phyloP scores from a whole-genome alignment of 2,113 vertebrate genomes.

The Ophiodon elongatus region DNA sequence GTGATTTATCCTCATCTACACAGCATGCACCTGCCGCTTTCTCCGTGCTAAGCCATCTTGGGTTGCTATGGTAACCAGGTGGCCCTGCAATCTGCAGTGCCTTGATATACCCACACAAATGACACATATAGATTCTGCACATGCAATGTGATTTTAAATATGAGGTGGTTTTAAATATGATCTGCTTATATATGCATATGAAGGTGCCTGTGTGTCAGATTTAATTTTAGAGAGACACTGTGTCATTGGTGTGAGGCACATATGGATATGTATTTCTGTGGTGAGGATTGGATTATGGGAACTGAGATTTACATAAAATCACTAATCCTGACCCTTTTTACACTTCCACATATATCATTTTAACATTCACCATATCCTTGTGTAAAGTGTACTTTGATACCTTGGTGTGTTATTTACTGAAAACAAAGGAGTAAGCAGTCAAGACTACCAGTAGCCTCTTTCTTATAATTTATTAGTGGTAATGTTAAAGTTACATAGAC shows the following conservation, averaged over 20 bases:
- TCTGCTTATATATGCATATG: not conserved
- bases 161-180: not conserved
- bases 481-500: not conserved
- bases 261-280: not conserved
- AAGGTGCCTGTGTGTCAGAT: conserved; percentile 14
- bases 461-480: not conserved
- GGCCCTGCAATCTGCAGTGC: conserved; percentile 2
- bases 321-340: not conserved
- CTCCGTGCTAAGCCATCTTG: conserved; percentile 15
- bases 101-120: not conserved
- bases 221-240: conserved; percentile 26
- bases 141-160: not conserved
- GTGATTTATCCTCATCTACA: conserved; percentile 56
- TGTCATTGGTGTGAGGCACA: not conserved
- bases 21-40: conserved; percentile 24
- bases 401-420: not conserved
- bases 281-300: not conserved
- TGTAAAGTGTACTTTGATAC: not conserved
- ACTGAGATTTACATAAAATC: conserved; percentile 9
- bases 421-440: not conserved
- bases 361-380: not conserved
- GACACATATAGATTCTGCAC: not conserved
- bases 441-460: not conserved
- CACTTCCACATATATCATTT: not conserved
- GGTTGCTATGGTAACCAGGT: conserved; percentile 66